Evolutionary conservation across 2,113 vertebrate species (phyloP).

Genomic region (Neotoma lepida): DNA sequence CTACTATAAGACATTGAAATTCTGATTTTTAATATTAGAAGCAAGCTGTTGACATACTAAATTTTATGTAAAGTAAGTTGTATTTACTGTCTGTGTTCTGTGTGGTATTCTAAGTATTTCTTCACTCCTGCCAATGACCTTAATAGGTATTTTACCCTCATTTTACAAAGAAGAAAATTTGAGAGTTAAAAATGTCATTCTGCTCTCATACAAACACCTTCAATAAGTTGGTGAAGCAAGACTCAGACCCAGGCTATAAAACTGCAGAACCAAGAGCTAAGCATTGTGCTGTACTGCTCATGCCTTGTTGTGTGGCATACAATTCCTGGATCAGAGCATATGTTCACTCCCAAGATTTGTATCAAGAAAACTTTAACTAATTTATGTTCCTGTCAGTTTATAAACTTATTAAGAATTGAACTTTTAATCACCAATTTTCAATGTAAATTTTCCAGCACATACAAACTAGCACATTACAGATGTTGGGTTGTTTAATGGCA

Average conservation of each 20-base stretch:
- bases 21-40: not conserved
- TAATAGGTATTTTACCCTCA: not conserved
- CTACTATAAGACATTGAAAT: not conserved
- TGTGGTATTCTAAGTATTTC: not conserved
- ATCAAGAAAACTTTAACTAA: not conserved
- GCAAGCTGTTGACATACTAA: not conserved
- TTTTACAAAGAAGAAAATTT: conserved; percentile 5
- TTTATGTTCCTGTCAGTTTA: not conserved
- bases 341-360: not conserved
- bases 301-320: not conserved
- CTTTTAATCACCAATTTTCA: conserved; percentile 21
- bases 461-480: not conserved
- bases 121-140: not conserved
- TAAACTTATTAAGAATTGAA: not conserved
- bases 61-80: conserved; percentile 25
- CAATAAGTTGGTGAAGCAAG: not conserved
- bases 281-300: not conserved
- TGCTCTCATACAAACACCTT: not conserved
- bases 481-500: not conserved
- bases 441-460: not conserved
- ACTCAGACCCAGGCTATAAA: not conserved
- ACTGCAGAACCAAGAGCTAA: not conserved
- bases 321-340: not conserved
- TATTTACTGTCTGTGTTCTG: not conserved
- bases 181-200: not conserved